phyloP scores from a whole-genome alignment of 2,113 vertebrate genomes.

The Crotalus viridis region DNA sequence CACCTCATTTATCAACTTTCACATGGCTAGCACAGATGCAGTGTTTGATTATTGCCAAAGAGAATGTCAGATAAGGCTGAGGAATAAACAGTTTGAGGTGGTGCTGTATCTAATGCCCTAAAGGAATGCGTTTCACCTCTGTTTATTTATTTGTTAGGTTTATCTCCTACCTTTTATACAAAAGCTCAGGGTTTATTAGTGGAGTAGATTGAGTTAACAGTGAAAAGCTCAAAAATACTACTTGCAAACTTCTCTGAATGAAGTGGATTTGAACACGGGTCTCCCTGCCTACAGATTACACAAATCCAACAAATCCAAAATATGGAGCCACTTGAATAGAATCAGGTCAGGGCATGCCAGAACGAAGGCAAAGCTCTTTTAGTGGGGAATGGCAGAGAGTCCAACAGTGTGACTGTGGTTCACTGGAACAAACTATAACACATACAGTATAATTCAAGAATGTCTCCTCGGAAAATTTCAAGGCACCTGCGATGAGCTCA shows the following conservation, averaged over 20 bases:
- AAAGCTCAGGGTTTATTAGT: not conserved
- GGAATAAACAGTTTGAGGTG: not conserved
- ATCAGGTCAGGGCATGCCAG: not conserved
- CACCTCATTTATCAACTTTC: slow-evolving; percentile 42
- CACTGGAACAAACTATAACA: no score
- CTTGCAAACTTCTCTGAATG: not conserved
- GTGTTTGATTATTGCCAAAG: slow-evolving; percentile 41
- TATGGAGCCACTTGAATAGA: not conserved
- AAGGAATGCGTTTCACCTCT: not conserved
- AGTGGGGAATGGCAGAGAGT: not conserved
- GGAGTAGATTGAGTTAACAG: not conserved
- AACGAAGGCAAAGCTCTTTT: not conserved
- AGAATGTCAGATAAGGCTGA: not conserved
- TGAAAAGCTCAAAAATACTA: not conserved
- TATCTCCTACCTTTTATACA: not conserved
- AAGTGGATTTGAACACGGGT: not conserved
- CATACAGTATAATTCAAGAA: no score
- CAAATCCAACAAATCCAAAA: not conserved
- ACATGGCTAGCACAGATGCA: slow-evolving; percentile 6
- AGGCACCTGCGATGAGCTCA: no score
- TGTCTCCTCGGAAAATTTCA: no score
- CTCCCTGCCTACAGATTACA: not conserved
- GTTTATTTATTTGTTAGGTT: not conserved
- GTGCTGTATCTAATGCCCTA: not conserved
- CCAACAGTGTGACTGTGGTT: no score